Evolutionary conservation across 2,888 invertebrate genomes (phyloP).

Genomic region (Adelognathus sp.): DNA sequence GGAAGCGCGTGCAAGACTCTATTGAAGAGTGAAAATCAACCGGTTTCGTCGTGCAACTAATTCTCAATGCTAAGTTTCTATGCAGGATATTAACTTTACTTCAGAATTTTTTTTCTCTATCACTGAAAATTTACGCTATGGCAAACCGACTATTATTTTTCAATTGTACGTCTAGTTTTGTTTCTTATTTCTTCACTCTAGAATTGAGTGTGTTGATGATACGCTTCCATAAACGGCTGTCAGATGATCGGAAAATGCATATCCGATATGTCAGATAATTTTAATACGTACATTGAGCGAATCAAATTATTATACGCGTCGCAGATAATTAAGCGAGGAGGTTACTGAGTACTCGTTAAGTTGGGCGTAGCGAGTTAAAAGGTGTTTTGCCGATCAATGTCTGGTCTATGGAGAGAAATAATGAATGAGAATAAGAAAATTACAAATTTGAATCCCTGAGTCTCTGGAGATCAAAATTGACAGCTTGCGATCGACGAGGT

Average conservation of each 20-base stretch:
- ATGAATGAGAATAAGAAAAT: no score
- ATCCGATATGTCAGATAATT: constrained; percentile 10
- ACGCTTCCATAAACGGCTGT: constrained; percentile 57
- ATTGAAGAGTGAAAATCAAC: background rate
- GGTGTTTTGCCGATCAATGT: no score
- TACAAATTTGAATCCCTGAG: background rate
- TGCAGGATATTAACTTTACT: background rate
- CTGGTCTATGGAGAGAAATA: no score
- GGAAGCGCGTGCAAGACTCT: background rate
- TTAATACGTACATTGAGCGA: background rate
- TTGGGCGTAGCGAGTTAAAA: no score
- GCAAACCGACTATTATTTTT: background rate
- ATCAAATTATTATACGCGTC: background rate
- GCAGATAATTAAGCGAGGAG: no score
- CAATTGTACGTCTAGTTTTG: background rate
- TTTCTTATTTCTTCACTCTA: background rate
- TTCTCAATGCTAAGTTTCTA: background rate
- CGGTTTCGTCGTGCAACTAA: background rate
- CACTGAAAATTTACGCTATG: background rate
- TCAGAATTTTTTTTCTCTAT: background rate
- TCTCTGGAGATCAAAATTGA: no score
- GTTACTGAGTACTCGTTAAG: no score
- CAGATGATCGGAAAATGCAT: constrained; percentile 64
- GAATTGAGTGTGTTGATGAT: background rate
- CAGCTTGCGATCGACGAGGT: no score